phyloP scores from a whole-genome alignment of 2,797 vertebrate species.

The Eulemur mongoz region DNA sequence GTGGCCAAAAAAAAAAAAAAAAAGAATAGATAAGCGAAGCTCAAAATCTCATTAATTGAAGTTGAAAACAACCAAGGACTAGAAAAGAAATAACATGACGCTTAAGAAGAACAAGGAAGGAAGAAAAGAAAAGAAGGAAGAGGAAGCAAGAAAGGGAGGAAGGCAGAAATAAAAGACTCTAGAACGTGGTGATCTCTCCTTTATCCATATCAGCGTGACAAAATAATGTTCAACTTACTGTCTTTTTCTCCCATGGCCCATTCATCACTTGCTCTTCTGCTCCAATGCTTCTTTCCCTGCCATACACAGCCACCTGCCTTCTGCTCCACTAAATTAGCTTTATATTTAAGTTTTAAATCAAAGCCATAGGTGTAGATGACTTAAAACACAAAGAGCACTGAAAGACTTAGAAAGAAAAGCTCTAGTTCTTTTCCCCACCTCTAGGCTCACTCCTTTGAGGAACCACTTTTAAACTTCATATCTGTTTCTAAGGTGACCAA shows the following conservation, averaged over 20 bases:
- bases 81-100: background rate
- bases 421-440: background rate
- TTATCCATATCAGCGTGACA: background rate
- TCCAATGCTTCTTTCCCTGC: background rate
- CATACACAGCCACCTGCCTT: background rate
- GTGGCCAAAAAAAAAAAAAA: background rate
- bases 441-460: background rate
- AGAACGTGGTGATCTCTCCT: too few species aligned
- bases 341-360: background rate
- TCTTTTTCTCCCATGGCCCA: background rate
- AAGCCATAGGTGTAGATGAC: background rate
- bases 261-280: background rate
- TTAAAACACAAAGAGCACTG: background rate
- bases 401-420: background rate
- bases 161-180: background rate
- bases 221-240: background rate
- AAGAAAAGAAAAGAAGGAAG: background rate
- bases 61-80: background rate
- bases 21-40: background rate
- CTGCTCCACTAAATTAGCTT: background rate
- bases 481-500: background rate
- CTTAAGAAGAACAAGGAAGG: background rate
- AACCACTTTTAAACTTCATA: background rate
- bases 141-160: background rate
- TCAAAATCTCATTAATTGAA: background rate